These are phyloP conservation scores for Morpho achilles DNA, from an alignment of 2,888 invertebrate species.

Conservation along the genomic window DNA sequence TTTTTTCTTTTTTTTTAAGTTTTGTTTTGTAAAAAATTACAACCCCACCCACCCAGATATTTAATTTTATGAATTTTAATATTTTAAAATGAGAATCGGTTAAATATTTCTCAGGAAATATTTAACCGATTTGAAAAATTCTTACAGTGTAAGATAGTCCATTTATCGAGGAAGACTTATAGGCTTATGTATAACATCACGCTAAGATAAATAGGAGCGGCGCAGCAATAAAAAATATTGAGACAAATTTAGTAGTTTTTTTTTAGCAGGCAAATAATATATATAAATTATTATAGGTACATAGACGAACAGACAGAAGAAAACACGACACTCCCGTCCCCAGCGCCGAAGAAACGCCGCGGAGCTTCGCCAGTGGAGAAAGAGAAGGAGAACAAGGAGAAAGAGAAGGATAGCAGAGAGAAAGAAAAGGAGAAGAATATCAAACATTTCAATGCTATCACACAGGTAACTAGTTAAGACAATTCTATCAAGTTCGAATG, in stretches of 20 bases:
- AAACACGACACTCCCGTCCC: conserved; percentile 52
- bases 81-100: too few species aligned
- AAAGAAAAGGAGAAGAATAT: conserved; percentile 45
- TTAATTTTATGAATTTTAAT: too few species aligned
- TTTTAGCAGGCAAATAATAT: neutral
- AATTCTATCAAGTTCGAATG: neutral
- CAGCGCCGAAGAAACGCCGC: conserved; percentile 59
- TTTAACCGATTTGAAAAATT: too few species aligned
- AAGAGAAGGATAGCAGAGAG: conserved; percentile 31
- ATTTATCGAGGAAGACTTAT: too few species aligned
- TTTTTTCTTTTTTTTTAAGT: too few species aligned
- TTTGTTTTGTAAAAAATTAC: too few species aligned
- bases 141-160: too few species aligned
- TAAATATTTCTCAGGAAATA: too few species aligned
- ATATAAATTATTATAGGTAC: conserved; percentile 45
- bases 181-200: too few species aligned
- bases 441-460: conserved; percentile 52
- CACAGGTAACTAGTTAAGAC: conserved; percentile 40
- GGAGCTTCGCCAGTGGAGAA: conserved; percentile 45
- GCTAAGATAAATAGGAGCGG: too few species aligned
- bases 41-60: too few species aligned
- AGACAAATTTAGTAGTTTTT: neutral
- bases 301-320: conserved; percentile 73
- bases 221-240: too few species aligned
- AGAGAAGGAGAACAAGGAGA: conserved; percentile 35